phyloP scores from a whole-genome alignment of 2,797 vertebrate species.

The Myoxocephalus aenaeus region DNA sequence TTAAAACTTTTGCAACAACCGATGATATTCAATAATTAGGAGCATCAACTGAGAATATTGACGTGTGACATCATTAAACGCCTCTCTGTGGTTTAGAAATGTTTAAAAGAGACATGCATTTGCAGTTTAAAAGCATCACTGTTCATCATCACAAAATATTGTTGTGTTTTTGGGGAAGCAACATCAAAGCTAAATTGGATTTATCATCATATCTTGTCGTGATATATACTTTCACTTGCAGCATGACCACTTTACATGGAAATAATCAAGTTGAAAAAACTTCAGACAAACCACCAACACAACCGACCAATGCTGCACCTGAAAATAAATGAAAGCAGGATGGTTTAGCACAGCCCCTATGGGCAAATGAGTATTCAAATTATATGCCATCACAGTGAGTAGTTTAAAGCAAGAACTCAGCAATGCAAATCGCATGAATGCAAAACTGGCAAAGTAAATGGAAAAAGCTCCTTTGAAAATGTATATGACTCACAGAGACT shows the following conservation, averaged over 20 bases:
- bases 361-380: background rate
- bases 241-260: background rate
- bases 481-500: background rate
- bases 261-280: background rate
- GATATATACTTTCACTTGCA: background rate
- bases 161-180: background rate
- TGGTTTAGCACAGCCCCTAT: background rate
- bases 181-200: background rate
- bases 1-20: conserved; percentile 4
- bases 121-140: background rate
- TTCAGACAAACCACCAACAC: background rate
- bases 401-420: background rate
- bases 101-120: background rate
- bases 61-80: no score
- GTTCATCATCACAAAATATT: background rate
- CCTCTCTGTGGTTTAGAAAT: background rate
- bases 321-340: background rate
- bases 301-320: background rate
- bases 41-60: background rate
- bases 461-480: background rate
- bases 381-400: background rate
- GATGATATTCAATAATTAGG: background rate
- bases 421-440: background rate
- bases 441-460: background rate
- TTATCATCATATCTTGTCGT: background rate